Conservation (phyloP, 2,113 vertebrate species). For the Phoenicopterus ruber region DNA sequence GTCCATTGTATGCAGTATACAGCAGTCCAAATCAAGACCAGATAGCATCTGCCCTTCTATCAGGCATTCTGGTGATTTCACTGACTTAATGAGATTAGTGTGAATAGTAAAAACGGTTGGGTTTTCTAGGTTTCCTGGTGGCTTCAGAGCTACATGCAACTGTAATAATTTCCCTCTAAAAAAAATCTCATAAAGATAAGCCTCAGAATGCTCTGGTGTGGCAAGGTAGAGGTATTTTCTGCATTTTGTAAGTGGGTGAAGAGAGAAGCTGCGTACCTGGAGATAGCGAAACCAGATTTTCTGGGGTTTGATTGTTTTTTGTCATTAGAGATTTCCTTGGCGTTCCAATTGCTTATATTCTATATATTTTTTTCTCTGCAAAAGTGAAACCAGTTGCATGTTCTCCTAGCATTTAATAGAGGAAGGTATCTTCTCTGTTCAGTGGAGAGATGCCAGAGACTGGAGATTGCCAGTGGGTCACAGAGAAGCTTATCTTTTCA, state of each 20-base stretch:
- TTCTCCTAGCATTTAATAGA: neutral
- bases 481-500: neutral
- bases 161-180: neutral
- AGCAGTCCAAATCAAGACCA: neutral
- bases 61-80: neutral
- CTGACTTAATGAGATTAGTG: neutral
- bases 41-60: neutral
- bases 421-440: neutral
- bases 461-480: neutral
- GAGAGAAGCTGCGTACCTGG: neutral
- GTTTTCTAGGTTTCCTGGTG: neutral
- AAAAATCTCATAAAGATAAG: neutral
- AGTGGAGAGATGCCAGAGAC: neutral
- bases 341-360: neutral
- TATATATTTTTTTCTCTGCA: neutral
- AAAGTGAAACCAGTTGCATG: neutral
- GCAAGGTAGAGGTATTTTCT: neutral
- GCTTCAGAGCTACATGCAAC: neutral
- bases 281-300: neutral
- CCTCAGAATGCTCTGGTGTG: neutral
- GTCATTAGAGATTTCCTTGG: neutral
- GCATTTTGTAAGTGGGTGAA: neutral
- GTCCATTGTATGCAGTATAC: neutral
- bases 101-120: neutral
- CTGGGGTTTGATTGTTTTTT: neutral